Percentiles rank a stretch among this genome's conserved stretches.
phyloP scores from a whole-genome alignment of 2,888 invertebrate species.

The Cosmopolites sordidus region DNA sequence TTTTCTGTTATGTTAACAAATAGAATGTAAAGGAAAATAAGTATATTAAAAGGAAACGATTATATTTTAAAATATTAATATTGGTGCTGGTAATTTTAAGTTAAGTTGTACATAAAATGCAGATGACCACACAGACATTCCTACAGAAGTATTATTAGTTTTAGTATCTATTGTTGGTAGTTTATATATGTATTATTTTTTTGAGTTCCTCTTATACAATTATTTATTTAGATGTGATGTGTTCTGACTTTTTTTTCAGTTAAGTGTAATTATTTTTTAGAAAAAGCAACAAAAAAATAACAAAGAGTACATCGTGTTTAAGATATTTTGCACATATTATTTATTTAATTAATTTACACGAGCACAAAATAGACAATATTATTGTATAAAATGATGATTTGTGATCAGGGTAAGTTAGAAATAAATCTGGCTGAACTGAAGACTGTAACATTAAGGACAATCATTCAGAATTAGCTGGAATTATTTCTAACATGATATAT shows the following conservation, averaged over 20 bases:
- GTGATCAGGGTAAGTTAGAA: slow-evolving; percentile 37
- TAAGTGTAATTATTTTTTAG: slow-evolving; percentile 21
- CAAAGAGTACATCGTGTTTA: slow-evolving; percentile 2
- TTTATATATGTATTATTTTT: slow-evolving; percentile 28
- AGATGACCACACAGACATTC: slow-evolving; percentile 45
- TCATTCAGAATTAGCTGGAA: slow-evolving; percentile 6
- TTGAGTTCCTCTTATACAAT: slow-evolving; percentile 32
- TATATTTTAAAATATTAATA: slow-evolving; percentile 30
- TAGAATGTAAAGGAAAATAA: no score
- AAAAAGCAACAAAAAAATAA: not conserved
- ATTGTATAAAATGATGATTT: slow-evolving; percentile 19
- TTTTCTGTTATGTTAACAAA: no score
- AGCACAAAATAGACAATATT: slow-evolving; percentile 34
- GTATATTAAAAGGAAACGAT: no score
- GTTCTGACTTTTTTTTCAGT: not conserved
- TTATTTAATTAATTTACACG: slow-evolving; percentile 12
- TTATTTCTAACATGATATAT: slow-evolving; percentile 12
- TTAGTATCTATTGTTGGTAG: slow-evolving; percentile 24
- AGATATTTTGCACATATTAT: slow-evolving; percentile 19
- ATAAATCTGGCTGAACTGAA: slow-evolving; percentile 9
- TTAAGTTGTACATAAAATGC: slow-evolving; percentile 46
- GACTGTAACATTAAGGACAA: not conserved
- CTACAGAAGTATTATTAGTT: slow-evolving; percentile 50
- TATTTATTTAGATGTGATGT: slow-evolving; percentile 3
- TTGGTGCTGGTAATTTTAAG: slow-evolving; percentile 45